These are phyloP conservation scores for Heliconius hewitsoni DNA, from an alignment of 1,140 invertebrate genomes.

Conservation along the genomic window DNA sequence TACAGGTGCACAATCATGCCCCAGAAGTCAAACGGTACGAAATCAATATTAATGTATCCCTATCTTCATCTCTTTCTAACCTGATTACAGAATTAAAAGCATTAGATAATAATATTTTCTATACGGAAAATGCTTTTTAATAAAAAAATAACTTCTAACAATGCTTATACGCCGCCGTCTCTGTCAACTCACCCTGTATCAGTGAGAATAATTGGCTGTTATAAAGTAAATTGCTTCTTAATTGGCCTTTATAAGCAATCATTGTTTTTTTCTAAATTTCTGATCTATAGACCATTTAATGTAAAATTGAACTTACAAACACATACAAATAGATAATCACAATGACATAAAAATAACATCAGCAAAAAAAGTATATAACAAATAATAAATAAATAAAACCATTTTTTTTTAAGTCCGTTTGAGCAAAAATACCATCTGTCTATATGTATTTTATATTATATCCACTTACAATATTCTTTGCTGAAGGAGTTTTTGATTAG, in stretches of 20 bases:
- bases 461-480: too few species aligned
- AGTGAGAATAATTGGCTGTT: constrained; percentile 2
- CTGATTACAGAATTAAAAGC: background rate
- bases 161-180: background rate
- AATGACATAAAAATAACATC: too few species aligned
- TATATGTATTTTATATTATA: too few species aligned
- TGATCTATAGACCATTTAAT: background rate
- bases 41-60: background rate
- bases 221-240: background rate
- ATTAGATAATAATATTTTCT: background rate
- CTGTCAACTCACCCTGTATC: constrained; percentile 4
- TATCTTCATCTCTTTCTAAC: background rate
- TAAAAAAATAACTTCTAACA: background rate
- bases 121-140: background rate
- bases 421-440: too few species aligned
- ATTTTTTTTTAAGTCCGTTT: too few species aligned
- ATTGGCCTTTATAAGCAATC: constrained; percentile 2
- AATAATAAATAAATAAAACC: too few species aligned
- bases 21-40: constrained; percentile 71
- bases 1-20: constrained; percentile 43
- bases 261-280: background rate
- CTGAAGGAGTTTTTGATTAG: too few species aligned
- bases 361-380: too few species aligned
- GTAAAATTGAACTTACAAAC: too few species aligned
- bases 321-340: too few species aligned